Conservation (phyloP, 2,797 vertebrate genomes). For the Eospalax fontanierii region DNA sequence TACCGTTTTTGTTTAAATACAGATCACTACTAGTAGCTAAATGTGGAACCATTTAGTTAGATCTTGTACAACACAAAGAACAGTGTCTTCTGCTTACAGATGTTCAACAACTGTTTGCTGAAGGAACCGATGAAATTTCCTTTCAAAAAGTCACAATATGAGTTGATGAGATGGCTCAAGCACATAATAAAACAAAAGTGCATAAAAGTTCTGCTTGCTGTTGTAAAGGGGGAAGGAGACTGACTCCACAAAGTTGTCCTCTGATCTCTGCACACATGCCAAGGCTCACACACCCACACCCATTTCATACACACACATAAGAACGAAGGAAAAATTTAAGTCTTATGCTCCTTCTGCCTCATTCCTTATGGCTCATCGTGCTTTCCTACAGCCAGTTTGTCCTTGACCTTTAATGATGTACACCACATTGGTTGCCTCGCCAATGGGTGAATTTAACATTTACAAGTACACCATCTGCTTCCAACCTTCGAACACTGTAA, state of each 20-base stretch:
- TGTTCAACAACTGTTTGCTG: not conserved
- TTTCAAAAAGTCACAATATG: not conserved
- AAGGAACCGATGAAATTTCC: slow-evolving; percentile 14
- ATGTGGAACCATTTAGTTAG: not conserved
- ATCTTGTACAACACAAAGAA: not conserved
- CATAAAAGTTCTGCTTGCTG: too few species aligned
- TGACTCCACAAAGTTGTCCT: not conserved
- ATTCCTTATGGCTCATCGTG: not conserved
- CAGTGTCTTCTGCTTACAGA: not conserved
- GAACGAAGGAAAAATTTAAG: too few species aligned
- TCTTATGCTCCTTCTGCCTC: not conserved
- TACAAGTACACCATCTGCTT: not conserved
- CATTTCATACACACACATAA: not conserved
- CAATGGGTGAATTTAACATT: not conserved
- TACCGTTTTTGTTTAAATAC: slow-evolving; percentile 30
- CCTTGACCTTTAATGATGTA: not conserved
- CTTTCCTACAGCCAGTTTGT: not conserved
- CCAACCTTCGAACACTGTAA: not conserved
- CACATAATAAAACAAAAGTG: too few species aligned
- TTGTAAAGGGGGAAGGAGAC: not conserved
- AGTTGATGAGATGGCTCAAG: too few species aligned
- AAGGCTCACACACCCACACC: not conserved
- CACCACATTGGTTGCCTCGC: not conserved
- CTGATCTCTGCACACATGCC: not conserved
- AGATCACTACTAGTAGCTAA: not conserved